Percentiles rank a stretch among this genome's conserved stretches.
Conservation (phyloP, 2,113 vertebrate genomes). For the Corythoichthys intestinalis region DNA sequence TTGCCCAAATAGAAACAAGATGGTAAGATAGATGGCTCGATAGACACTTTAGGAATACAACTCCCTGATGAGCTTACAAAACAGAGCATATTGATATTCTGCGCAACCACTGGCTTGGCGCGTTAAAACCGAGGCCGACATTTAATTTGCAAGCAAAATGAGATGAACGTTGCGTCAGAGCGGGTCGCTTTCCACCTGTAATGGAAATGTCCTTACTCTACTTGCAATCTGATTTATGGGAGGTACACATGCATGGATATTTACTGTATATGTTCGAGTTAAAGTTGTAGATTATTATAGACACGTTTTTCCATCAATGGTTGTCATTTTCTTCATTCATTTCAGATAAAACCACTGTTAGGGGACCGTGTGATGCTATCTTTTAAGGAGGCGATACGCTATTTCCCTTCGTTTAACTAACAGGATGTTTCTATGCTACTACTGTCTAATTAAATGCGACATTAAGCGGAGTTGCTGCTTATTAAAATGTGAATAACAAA, state of each 20-base stretch:
- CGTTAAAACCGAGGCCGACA: conserved; percentile 50
- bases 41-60: too few species aligned
- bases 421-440: not conserved
- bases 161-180: conserved; percentile 61
- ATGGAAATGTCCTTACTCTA: conserved; percentile 40
- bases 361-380: not conserved
- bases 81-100: conserved; percentile 46
- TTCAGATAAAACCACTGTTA: not conserved
- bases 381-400: not conserved
- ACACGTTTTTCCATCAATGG: not conserved
- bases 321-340: not conserved
- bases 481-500: conserved; percentile 16
- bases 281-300: not conserved
- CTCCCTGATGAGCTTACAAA: not conserved
- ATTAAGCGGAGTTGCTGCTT: conserved; percentile 16
- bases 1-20: not conserved
- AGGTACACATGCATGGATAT: conserved; percentile 2
- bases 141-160: conserved; percentile 70
- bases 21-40: not conserved
- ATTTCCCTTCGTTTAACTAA: not conserved
- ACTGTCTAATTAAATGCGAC: not conserved
- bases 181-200: conserved; percentile 51
- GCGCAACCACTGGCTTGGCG: conserved; percentile 24
- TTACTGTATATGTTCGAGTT: not conserved
- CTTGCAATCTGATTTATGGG: conserved; percentile 39